phyloP scores from a whole-genome alignment of 1,140 invertebrate species.

The Palaemon carinicauda region DNA sequence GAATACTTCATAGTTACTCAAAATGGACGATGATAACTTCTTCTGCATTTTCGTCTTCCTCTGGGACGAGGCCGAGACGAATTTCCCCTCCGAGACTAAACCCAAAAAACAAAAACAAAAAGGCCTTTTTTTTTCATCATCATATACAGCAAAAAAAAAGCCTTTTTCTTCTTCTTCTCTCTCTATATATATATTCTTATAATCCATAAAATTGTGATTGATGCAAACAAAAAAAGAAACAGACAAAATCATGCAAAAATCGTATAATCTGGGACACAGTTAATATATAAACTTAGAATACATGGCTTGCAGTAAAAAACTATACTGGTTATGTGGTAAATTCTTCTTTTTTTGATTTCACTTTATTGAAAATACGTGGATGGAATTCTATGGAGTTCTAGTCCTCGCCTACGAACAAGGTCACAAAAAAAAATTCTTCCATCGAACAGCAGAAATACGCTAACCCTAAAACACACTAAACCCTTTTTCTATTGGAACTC shows the following conservation, averaged over 20 bases:
- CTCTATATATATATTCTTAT: slow-evolving; percentile 12
- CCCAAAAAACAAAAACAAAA: background rate
- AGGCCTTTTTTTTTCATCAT: too few relatives aligned
- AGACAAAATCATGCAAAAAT: background rate
- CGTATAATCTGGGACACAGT: too few relatives aligned
- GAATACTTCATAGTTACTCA: slow-evolving; percentile 54
- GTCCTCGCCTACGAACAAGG: slow-evolving; percentile 48
- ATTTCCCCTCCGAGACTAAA: slow-evolving; percentile 46
- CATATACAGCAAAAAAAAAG: too few relatives aligned
- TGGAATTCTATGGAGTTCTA: slow-evolving; percentile 42
- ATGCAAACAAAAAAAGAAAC: slow-evolving; percentile 18
- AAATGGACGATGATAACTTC: slow-evolving; percentile 46
- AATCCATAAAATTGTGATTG: slow-evolving; percentile 18
- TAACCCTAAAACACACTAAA: background rate
- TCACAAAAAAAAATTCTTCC: slow-evolving; percentile 22
- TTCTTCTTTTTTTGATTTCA: slow-evolving; percentile 50
- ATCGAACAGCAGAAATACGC: background rate
- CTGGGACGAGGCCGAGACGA: slow-evolving; percentile 43
- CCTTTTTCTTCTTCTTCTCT: too few relatives aligned
- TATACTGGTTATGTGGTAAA: slow-evolving; percentile 45
- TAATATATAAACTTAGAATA: slow-evolving; percentile 10
- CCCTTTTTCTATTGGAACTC: too few relatives aligned
- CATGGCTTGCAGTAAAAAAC: slow-evolving; percentile 48
- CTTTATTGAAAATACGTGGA: slow-evolving; percentile 47
- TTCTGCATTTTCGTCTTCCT: too few relatives aligned